Base-by-base conservation (phyloP, 2,888 invertebrate species). In the Drosophila mettleri region DNA sequence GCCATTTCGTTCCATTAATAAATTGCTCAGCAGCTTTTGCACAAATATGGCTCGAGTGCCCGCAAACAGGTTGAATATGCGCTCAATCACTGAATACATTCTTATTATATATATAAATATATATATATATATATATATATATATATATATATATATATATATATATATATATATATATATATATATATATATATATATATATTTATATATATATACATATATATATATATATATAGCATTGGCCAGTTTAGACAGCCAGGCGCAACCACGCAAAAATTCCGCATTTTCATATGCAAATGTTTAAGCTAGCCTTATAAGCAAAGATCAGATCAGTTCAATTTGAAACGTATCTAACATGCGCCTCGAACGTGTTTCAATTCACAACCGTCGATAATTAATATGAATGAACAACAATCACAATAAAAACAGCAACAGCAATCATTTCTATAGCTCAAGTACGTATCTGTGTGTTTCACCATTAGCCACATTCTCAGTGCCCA, bases 281-380 rank as follows among this genome's bases (percentile, higher is more conserved):
- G 48, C 65, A 65, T 66, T 74, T 71, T 67, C 60, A 31, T 80
- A 80, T 80, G 80, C 81, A 80, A 80, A 80, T 80, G 34, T 29
- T 45, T 43, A 69, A 80, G 65, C 76, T 53, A 39, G 16, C 77
- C 78, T 69, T 75, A 75, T 74, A 78, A 74, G 78, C 45, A 58
- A 57, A 68, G 74, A 75, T 76, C 69, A 58, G 54, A 39, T 78
- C 39, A 38, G 27, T 46, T 75, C 51, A 49, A 49, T 49, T 49
- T 34, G 45, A 60, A 55, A 48, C 36, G 34, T 59, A 45, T 59
- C 61, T 66, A 45, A 60, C 74, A 78, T 59, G 61, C 60, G 34
- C 61, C 58, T 31, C 72, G 69, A 85, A 79, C 80, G 78, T 88
- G 86, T 88, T 76, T 77, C 65, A 76, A 88, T 78, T 88, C 80